Evolutionary conservation across 2,888 invertebrate genomes (phyloP).

Genomic region (Opisthograptis luteolata): DNA sequence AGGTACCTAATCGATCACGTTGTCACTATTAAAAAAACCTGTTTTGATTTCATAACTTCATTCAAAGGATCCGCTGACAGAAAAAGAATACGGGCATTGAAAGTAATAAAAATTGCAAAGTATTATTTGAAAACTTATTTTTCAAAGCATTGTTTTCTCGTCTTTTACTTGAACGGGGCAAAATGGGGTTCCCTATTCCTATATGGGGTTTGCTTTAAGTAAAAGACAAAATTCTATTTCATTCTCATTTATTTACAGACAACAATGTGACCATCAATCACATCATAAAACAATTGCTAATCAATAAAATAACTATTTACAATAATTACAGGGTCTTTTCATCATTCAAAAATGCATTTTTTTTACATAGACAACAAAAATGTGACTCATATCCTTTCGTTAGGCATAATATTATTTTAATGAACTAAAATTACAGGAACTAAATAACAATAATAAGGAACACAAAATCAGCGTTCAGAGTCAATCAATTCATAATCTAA

Average conservation of each 20-base stretch:
- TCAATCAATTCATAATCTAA: constrained; percentile 44
- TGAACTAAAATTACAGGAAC: constrained; percentile 49
- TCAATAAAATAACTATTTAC: constrained; percentile 64
- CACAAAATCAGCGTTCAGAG: constrained; percentile 51
- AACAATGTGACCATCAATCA: constrained; percentile 80
- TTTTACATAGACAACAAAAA: constrained; percentile 49
- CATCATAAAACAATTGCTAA: constrained; percentile 79
- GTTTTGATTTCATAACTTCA: too few relatives aligned
- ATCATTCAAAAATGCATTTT: constrained; percentile 66
- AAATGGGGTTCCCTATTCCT: too few relatives aligned
- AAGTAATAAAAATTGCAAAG: too few relatives aligned
- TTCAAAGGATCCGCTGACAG: too few relatives aligned
- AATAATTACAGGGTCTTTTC: constrained; percentile 55
- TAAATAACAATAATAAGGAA: constrained; percentile 61
- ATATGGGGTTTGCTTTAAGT: too few relatives aligned
- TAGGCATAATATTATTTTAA: constrained; percentile 20
- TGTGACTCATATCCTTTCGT: constrained; percentile 42
- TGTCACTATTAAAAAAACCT: too few relatives aligned
- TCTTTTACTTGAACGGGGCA: too few relatives aligned
- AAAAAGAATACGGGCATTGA: too few relatives aligned
- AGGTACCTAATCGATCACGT: too few relatives aligned
- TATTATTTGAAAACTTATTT: too few relatives aligned
- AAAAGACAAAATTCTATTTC: constrained; percentile 61
- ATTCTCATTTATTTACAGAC: constrained; percentile 82
- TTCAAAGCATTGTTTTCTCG: too few relatives aligned